Base-by-base conservation (phyloP, 2,797 vertebrate species). In the Columba guinea region DNA sequence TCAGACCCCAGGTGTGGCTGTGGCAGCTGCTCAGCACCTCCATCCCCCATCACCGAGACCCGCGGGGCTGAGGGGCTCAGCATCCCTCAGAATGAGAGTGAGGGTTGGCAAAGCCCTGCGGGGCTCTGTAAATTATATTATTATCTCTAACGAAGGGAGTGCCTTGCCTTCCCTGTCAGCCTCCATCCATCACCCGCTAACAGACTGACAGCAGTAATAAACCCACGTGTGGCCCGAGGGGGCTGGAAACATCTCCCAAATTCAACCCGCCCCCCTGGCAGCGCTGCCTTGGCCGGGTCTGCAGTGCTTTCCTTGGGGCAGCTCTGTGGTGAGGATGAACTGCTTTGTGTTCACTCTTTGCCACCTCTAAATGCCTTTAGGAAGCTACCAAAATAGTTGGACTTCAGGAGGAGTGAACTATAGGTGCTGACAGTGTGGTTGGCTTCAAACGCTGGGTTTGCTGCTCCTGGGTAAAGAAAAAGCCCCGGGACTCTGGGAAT, bases 221-320 rank as follows among this genome's bases (percentile, higher is more conserved):
- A 91, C 44, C 39, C 51, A 27, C 0, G 0, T 0, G 10, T 88
- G 89, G 88, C 89, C 70, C 2, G 1, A 68, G 86, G 71, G 84
- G 37, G 32, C 59, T 82, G 81, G 37, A 76, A 59, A 51, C 69
- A 34, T 73, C 84, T 84, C 69, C 73, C 8, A 65, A 48, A 56
- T 73, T 46, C 44, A 46, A 20, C 18, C 68, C 62, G 53, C 68
- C 0, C 59, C 59, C 59, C 41, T 1, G 30, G 58, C 44, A 92
- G 52, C 0, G 0, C 32, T 22, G 35, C 3, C 1, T 26, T 0
- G 0, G 28, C 44, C 0, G 1, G 32, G 13, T 44, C 55, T 35
- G 30, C 2, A 2, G 51, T 30, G 76, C 32, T 62, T 75, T 63
- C 87, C 78, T 52, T 52, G 68, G 44, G 91, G 67, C 70, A 63